Percentiles rank a stretch among this genome's conserved stretches.
These are phyloP conservation scores for Cygnus buccinator DNA, from an alignment of 2,113 vertebrate genomes.

Conservation along the genomic window DNA sequence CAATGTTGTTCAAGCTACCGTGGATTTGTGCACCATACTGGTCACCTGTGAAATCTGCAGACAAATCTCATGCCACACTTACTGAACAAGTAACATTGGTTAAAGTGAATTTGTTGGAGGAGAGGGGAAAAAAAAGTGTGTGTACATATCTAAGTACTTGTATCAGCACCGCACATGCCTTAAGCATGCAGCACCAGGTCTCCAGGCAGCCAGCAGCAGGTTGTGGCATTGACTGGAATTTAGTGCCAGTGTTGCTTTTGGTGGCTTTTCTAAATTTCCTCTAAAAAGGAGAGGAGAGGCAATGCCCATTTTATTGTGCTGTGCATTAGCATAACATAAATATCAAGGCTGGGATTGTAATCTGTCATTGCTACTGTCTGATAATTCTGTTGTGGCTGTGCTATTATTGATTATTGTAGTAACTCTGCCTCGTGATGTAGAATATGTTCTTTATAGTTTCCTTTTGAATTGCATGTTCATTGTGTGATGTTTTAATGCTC, in stretches of 20 bases:
- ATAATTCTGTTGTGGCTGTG: conserved; percentile 38
- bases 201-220: neutral
- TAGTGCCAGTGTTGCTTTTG: neutral
- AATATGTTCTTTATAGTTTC: neutral
- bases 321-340: neutral
- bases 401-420: conserved; percentile 48
- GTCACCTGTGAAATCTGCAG: neutral
- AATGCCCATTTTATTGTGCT: neutral
- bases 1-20: accelerated
- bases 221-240: neutral
- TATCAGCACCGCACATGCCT: too few species aligned
- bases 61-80: too few species aligned
- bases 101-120: neutral
- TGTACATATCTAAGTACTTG: neutral
- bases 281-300: neutral
- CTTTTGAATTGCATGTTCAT: conserved; percentile 21
- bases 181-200: neutral
- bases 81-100: neutral
- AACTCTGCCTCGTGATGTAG: conserved; percentile 27
- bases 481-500: neutral
- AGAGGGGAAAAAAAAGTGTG: neutral
- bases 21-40: neutral
- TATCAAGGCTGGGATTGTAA: conserved; percentile 3
- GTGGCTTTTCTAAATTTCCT: neutral
- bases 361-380: conserved; percentile 30